Conservation (phyloP, 2,888 invertebrate species). For the Macaria notata region DNA sequence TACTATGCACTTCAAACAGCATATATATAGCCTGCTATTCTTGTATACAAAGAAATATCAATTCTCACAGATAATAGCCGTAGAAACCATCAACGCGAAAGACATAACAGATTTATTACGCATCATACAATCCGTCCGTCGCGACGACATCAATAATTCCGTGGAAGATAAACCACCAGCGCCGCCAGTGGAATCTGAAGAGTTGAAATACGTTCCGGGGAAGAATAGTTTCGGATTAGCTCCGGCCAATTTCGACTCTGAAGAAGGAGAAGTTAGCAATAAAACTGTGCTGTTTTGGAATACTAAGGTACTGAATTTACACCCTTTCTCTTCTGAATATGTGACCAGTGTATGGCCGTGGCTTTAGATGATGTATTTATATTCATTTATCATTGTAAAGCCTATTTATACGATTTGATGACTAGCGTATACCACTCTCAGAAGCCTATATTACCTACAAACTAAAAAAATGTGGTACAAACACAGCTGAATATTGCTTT, state of each 20-base stretch:
- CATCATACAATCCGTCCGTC: background rate
- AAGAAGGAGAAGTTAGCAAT: background rate
- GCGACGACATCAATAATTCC: background rate
- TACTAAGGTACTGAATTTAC: background rate
- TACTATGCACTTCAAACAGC: no score
- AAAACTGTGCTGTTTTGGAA: constrained; percentile 10
- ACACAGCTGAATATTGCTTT: no score
- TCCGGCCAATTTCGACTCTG: background rate
- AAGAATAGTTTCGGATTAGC: background rate
- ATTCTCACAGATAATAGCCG: background rate
- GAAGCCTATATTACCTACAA: no score
- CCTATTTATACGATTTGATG: no score
- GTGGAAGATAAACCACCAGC: background rate
- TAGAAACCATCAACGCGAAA: background rate
- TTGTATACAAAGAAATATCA: background rate
- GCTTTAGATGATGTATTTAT: background rate
- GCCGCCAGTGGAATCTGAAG: background rate
- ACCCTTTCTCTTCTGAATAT: no score
- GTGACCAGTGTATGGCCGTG: no score
- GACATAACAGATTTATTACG: background rate
- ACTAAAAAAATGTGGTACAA: no score
- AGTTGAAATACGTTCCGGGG: constrained; percentile 1
- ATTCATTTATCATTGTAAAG: background rate
- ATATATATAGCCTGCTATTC: no score
- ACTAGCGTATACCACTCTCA: no score